These are phyloP conservation scores for Siderastrea radians DNA, from an alignment of 92 coral and sea anemone species.

Conservation along the genomic window DNA sequence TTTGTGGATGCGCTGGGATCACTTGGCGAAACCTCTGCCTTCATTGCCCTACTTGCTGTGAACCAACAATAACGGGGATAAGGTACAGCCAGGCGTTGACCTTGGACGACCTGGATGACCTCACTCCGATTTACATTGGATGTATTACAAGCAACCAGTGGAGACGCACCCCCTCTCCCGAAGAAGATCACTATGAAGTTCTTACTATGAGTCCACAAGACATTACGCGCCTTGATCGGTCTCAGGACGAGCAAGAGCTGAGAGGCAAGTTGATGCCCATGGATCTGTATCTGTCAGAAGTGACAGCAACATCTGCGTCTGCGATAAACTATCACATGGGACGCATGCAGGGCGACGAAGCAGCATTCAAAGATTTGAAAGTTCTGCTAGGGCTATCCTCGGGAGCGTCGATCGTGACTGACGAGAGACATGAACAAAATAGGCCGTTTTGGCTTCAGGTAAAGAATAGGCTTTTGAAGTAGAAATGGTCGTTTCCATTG, in stretches of 20 bases:
- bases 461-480: not conserved
- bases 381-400: constrained; percentile 61
- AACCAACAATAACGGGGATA: not conserved
- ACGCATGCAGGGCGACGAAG: constrained; percentile 27
- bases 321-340: constrained; percentile 80
- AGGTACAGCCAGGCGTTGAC: constrained; percentile 62
- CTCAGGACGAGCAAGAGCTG: constrained; percentile 59
- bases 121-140: constrained; percentile 84
- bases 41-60: constrained; percentile 20
- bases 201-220: constrained; percentile 66
- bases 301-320: constrained; percentile 90
- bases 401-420: constrained; percentile 84
- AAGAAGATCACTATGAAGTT: constrained; percentile 52
- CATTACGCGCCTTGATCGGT: constrained; percentile 74
- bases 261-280: constrained; percentile 61
- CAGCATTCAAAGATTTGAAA: constrained; percentile 52
- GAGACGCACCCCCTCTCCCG: constrained; percentile 51
- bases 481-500: no score
- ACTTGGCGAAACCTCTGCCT: constrained; percentile 51
- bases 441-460: constrained; percentile 24
- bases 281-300: constrained; percentile 81
- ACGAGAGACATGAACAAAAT: constrained; percentile 57
- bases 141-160: constrained; percentile 77
- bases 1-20: constrained; percentile 31
- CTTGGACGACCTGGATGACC: constrained; percentile 70